Evolutionary conservation across 1,140 invertebrate genomes (phyloP), one percentile per base, ranked within the genome.

Genomic region (Drosophila neocordata): DNA sequence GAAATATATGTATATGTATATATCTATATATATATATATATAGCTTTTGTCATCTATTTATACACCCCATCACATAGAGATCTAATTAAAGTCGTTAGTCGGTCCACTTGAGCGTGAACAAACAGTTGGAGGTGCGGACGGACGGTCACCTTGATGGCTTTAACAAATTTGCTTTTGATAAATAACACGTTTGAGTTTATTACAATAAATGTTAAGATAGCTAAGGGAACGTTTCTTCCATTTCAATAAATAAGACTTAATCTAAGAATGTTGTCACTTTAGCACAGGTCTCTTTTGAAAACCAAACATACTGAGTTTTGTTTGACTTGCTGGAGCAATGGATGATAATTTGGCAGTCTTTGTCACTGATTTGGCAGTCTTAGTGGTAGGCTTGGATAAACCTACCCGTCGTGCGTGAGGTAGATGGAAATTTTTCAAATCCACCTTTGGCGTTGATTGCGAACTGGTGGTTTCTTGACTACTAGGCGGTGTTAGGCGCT

Each of bases 251-350:
- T 72, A 65, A 76, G 59, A 55, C 67, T 66, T 76, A 38, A 53
- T 73, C 51, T 53, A 18, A 37, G 15, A 9, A 35, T 65, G n/a
- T 48, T 20, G 41, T 48, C 61, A 87, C 38, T 91, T 89, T 20
- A 91, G 81, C n/a, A 70, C 71, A 3, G 89, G 79, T 44, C 77
- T 55, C 56, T 87, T 89, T 52, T 91, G 80, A 62, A 91, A 91
- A 5, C 90, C 90, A 70, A 91, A 91, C 90, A 90, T 91, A 64
- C 90, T 91, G 0, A 91, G 74, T 53, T 82, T 88, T 0, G 79
- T 68, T 70, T 91, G 90, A 73, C 67, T 88, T 1, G 69, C 52
- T 7, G 44, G 38, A 34, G 59, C 56, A 27, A 20, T 22, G 22
- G 56, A 9, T 11, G 53, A 55, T 24, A 63, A 31, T 66, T 75